Percentiles rank a stretch among this genome's conserved stretches.
Evolutionary conservation across 2,797 vertebrate species (phyloP).

Genomic region (Crocodylus rhombifer): DNA sequence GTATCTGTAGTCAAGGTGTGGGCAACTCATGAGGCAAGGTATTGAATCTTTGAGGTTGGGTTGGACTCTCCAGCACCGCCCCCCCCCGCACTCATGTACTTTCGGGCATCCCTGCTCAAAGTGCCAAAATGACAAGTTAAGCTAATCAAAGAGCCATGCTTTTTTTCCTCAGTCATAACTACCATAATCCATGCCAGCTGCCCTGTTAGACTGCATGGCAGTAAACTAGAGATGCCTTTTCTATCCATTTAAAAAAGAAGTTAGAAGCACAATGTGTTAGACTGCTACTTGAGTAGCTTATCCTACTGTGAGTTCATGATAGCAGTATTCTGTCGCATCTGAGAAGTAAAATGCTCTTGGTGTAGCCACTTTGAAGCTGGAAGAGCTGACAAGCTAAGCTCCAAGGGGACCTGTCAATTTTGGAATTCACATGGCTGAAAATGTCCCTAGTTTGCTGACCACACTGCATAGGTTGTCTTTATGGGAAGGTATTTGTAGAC

Average conservation of each 20-base stretch:
- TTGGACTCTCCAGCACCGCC: too few relatives aligned
- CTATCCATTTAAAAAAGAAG: neutral
- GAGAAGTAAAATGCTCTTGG: neutral
- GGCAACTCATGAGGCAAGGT: too few relatives aligned
- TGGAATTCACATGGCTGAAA: neutral
- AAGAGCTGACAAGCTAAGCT: fast-evolving
- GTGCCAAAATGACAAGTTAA: too few relatives aligned
- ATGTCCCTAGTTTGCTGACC: neutral
- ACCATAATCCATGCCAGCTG: fast-evolving
- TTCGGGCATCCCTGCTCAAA: too few relatives aligned
- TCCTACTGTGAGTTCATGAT: neutral
- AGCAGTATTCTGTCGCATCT: neutral
- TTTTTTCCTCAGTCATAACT: neutral
- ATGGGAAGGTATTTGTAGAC: neutral
- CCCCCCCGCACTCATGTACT: too few relatives aligned
- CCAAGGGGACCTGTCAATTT: neutral
- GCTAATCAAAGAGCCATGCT: neutral
- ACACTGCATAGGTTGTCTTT: neutral
- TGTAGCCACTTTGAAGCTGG: neutral
- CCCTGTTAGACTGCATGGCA: neutral
- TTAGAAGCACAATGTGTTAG: neutral
- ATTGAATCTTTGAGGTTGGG: too few relatives aligned
- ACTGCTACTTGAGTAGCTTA: neutral
- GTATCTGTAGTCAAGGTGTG: too few relatives aligned
- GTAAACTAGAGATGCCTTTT: neutral